A percentile compares a stretch with the other conserved stretches of the same genome.
Conservation (phyloP, 2,888 invertebrate species). For the Yponomeuta plumbellus region DNA sequence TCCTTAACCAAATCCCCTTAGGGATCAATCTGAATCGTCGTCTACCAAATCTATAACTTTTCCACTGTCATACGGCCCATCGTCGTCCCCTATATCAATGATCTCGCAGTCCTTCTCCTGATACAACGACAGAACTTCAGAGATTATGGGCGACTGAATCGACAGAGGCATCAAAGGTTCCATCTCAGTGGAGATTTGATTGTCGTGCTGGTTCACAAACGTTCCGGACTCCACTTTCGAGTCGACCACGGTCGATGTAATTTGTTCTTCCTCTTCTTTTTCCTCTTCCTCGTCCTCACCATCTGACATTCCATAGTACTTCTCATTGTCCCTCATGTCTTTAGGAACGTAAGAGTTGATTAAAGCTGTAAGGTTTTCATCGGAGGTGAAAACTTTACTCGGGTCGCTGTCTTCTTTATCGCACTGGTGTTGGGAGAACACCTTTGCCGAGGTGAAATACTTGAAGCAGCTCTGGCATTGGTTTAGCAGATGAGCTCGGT, state of each 20-base stretch:
- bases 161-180: constrained; percentile 41
- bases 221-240: not conserved
- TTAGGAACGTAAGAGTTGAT: constrained; percentile 58
- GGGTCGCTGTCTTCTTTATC: constrained; percentile 53
- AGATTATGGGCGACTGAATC: constrained; percentile 61
- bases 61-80: constrained; percentile 24
- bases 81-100: constrained; percentile 45
- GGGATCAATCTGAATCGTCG: not conserved
- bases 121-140: constrained; percentile 60
- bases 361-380: constrained; percentile 45
- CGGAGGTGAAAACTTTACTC: constrained; percentile 55
- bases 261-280: constrained; percentile 13
- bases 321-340: constrained; percentile 61
- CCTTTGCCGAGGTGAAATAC: constrained; percentile 58
- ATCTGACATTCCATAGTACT: constrained; percentile 57
- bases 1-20: constrained; percentile 21
- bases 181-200: constrained; percentile 36
- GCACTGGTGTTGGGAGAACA: constrained; percentile 55
- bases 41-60: not conserved
- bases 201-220: constrained; percentile 31
- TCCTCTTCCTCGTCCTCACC: constrained; percentile 44
- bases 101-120: constrained; percentile 31
- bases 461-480: constrained; percentile 67
- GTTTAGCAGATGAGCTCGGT: constrained; percentile 76
- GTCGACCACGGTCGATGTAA: not conserved